A percentile compares a stretch with the other conserved stretches of the same genome.
phyloP scores from a whole-genome alignment of 2,888 invertebrate genomes.

The Microctonus aethiopoides region DNA sequence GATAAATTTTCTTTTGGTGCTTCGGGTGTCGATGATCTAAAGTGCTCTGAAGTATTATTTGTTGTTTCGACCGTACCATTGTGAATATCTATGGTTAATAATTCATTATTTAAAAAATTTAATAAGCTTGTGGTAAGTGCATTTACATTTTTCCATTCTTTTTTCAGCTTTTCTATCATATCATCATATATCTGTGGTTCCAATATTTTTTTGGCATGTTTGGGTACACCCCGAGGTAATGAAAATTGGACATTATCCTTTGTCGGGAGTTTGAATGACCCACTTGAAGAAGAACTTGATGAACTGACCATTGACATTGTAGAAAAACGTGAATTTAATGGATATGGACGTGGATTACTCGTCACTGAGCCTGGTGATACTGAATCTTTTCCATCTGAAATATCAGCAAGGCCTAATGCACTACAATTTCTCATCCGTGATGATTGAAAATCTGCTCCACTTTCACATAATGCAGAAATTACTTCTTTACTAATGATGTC shows the following conservation, averaged over 20 bases:
- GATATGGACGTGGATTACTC: constrained; percentile 50
- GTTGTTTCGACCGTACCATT: constrained; percentile 49
- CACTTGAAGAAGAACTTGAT: constrained; percentile 59
- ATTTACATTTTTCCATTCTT: constrained; percentile 59
- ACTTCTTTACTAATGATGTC: constrained; percentile 55
- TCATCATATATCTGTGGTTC: constrained; percentile 23
- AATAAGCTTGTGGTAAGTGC: constrained; percentile 49
- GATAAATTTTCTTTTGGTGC: constrained; percentile 63
- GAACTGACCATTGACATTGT: constrained; percentile 56
- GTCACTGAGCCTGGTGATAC: constrained; percentile 59
- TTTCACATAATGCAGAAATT: constrained; percentile 52
- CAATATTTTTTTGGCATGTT: constrained; percentile 48
- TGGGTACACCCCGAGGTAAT: constrained; percentile 52
- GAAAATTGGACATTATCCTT: constrained; percentile 50
- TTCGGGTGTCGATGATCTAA: constrained; percentile 60
- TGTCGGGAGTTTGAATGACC: constrained; percentile 42
- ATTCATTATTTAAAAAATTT: constrained; percentile 48
- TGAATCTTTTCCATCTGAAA: constrained; percentile 59
- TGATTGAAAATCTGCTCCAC: constrained; percentile 35
- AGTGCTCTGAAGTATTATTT: constrained; percentile 48
- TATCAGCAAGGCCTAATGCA: constrained; percentile 56
- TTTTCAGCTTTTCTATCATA: constrained; percentile 49
- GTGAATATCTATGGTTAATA: constrained; percentile 46
- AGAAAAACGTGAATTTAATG: constrained; percentile 54
- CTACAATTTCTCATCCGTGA: constrained; percentile 44